These are phyloP conservation scores for Psylliodes chrysocephalus DNA, from an alignment of 2,888 invertebrate genomes.

Conservation along the genomic window DNA sequence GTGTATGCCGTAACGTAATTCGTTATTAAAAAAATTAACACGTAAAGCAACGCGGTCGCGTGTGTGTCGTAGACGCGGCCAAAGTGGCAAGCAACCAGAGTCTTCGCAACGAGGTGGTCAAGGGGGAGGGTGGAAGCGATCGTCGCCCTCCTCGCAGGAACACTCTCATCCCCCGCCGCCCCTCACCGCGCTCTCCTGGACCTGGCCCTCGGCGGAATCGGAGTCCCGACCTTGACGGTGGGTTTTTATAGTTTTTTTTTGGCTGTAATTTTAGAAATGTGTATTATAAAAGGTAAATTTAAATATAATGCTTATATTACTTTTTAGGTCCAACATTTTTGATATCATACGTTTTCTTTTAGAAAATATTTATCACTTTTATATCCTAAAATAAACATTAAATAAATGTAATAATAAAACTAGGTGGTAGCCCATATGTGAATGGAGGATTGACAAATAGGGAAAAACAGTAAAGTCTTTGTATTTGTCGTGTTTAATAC, in stretches of 20 bases:
- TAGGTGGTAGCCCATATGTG: too few species aligned
- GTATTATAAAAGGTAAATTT: not conserved
- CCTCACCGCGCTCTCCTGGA: conserved; percentile 61
- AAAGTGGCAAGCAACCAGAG: conserved; percentile 33
- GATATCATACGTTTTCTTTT: too few species aligned
- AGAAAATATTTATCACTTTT: too few species aligned
- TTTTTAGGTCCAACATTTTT: too few species aligned
- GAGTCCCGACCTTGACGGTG: conserved; percentile 62
- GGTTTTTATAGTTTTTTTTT: conserved; percentile 43
- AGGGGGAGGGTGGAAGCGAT: conserved; percentile 44
- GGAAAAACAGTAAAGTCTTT: too few species aligned
- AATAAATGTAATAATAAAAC: too few species aligned
- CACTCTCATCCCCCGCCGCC: conserved; percentile 56
- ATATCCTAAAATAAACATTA: too few species aligned
- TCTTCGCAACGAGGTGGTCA: conserved; percentile 21
- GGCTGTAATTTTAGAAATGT: not conserved
- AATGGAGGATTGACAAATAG: too few species aligned
- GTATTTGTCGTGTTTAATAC: too few species aligned
- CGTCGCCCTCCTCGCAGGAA: conserved; percentile 52
- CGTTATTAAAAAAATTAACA: conserved; percentile 1
- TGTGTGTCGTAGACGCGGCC: conserved; percentile 46
- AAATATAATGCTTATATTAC: too few species aligned
- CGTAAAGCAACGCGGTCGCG: conserved; percentile 54
- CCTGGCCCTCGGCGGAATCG: conserved; percentile 60
- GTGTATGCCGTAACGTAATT: conserved; percentile 51